A percentile compares a stretch with the other conserved stretches of the same genome.
These are phyloP conservation scores for Cephalotes varians DNA, from an alignment of 2,888 invertebrate species.

Conservation along the genomic window DNA sequence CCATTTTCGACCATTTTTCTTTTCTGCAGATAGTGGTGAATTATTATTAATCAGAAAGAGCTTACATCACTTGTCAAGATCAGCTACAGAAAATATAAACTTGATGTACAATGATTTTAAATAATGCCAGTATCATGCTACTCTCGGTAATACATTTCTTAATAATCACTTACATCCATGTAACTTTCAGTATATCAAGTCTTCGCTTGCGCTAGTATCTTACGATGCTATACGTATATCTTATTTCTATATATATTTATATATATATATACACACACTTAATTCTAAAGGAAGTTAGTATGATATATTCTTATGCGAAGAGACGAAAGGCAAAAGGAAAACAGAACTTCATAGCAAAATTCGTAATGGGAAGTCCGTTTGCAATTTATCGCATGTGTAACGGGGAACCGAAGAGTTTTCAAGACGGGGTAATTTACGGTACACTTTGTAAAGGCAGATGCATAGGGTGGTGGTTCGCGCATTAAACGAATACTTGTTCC, in stretches of 20 bases:
- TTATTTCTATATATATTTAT: not conserved
- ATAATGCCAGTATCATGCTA: not conserved
- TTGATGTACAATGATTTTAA: not conserved
- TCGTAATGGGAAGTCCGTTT: not conserved
- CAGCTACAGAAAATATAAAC: not conserved
- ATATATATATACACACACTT: not conserved
- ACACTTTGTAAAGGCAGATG: constrained; percentile 34
- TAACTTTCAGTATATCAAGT: not conserved
- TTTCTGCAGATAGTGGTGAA: constrained; percentile 56
- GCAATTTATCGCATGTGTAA: constrained; percentile 42
- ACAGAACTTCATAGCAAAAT: constrained; percentile 11
- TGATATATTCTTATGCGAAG: not conserved
- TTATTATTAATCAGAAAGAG: constrained; percentile 55
- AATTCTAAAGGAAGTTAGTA: too few relatives aligned
- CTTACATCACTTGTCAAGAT: not conserved
- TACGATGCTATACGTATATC: not conserved
- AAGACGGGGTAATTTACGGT: constrained; percentile 34
- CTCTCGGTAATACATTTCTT: not conserved
- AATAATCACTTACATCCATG: not conserved
- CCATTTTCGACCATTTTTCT: constrained; percentile 53
- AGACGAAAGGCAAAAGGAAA: constrained; percentile 17
- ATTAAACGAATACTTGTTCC: constrained; percentile 66
- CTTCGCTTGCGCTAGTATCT: not conserved
- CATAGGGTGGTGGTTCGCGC: constrained; percentile 56
- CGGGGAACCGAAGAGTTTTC: constrained; percentile 37